phyloP scores from a whole-genome alignment of 2,797 vertebrate species.

The Pampus argenteus region DNA sequence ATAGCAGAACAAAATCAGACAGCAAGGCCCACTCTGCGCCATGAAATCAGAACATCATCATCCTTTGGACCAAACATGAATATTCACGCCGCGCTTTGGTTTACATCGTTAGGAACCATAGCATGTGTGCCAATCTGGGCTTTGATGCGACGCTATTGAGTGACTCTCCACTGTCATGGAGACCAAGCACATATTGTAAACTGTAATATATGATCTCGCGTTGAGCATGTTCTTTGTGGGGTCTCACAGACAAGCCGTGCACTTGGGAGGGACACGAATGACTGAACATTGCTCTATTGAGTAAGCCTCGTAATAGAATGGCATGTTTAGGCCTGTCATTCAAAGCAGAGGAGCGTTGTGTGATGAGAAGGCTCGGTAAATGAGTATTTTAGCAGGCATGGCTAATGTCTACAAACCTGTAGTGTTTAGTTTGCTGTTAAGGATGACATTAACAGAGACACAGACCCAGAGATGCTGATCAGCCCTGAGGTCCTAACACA shows the following conservation, averaged over 20 bases:
- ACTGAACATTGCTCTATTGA: slow-evolving; percentile 79
- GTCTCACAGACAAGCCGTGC: slow-evolving; percentile 66
- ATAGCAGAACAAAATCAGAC: slow-evolving; percentile 68
- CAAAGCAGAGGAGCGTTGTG: slow-evolving; percentile 61
- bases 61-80: slow-evolving; percentile 67
- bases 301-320: slow-evolving; percentile 74
- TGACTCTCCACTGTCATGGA: slow-evolving; percentile 67
- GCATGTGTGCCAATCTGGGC: slow-evolving; percentile 59
- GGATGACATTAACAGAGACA: slow-evolving; percentile 79
- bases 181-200: slow-evolving; percentile 71
- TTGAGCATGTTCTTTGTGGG: slow-evolving; percentile 74
- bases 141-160: slow-evolving; percentile 65
- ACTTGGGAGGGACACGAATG: slow-evolving; percentile 75
- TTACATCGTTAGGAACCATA: slow-evolving; percentile 59
- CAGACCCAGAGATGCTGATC: slow-evolving; percentile 76
- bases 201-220: slow-evolving; percentile 77
- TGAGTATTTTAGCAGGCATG: slow-evolving; percentile 72
- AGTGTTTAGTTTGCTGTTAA: slow-evolving; percentile 83
- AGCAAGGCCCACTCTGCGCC: slow-evolving; percentile 62
- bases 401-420: slow-evolving; percentile 78
- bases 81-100: slow-evolving; percentile 65
- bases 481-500: slow-evolving; percentile 80
- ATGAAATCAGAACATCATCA: slow-evolving; percentile 76
- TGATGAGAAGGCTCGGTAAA: slow-evolving; percentile 70
- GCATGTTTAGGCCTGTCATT: slow-evolving; percentile 78